These are phyloP conservation scores for Corythoichthys haematopterus DNA, from an alignment of 2,113 vertebrate species.

Conservation along the genomic window DNA sequence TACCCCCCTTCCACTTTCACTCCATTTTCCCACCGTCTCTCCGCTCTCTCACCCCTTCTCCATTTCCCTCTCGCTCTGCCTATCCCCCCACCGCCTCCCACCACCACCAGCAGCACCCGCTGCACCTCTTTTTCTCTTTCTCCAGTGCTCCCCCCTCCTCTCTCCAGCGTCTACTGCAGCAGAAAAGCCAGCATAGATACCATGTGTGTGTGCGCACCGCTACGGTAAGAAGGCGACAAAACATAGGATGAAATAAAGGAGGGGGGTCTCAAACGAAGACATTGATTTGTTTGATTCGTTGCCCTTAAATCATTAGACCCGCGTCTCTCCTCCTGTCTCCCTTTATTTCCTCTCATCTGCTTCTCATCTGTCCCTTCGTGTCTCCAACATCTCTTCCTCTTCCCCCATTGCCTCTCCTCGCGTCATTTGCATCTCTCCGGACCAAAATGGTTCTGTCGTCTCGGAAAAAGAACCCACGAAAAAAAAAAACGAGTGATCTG, in stretches of 20 bases:
- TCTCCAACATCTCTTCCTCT: slow-evolving; percentile 35
- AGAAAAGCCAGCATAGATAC: slow-evolving; percentile 67
- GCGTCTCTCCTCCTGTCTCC: slow-evolving; percentile 33
- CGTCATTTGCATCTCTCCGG: slow-evolving; percentile 39
- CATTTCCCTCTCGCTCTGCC: slow-evolving; percentile 48
- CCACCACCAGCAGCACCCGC: slow-evolving; percentile 11
- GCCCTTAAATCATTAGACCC: slow-evolving; percentile 54
- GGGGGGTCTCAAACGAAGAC: slow-evolving; percentile 39
- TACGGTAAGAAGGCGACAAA: slow-evolving; percentile 33
- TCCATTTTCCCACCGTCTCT: slow-evolving; percentile 24
- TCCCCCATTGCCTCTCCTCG: slow-evolving; percentile 13
- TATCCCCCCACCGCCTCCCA: neutral
- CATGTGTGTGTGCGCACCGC: slow-evolving; percentile 41
- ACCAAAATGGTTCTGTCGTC: slow-evolving; percentile 20
- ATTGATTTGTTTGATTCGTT: slow-evolving; percentile 55
- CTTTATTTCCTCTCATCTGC: slow-evolving; percentile 39
- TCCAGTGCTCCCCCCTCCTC: slow-evolving; percentile 35
- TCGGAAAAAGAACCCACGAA: neutral
- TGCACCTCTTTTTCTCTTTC: slow-evolving; percentile 38
- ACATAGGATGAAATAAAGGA: slow-evolving; percentile 7
- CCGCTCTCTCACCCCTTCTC: slow-evolving; percentile 47
- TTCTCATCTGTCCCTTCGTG: slow-evolving; percentile 45
- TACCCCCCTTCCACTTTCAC: slow-evolving; percentile 12
- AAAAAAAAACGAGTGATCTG: slow-evolving; percentile 33
- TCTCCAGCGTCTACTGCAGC: slow-evolving; percentile 68